Evolutionary conservation across 2,888 invertebrate genomes (phyloP).

Genomic region (Pemphredon lugubris): DNA sequence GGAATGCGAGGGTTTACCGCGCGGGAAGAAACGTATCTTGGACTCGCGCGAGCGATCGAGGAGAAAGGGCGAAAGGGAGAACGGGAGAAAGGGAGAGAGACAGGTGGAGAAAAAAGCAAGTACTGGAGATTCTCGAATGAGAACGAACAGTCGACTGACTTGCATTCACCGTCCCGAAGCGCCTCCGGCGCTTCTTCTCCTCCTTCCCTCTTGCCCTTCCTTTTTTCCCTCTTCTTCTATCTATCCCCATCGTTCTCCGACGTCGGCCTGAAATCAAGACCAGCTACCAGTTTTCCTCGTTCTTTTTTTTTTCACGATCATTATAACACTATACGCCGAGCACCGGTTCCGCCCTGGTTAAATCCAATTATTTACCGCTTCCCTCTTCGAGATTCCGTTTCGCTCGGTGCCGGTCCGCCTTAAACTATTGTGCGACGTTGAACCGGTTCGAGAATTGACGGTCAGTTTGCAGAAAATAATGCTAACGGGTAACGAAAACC

Average conservation of each 20-base stretch:
- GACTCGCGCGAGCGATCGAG: neutral
- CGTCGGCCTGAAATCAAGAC: conserved; percentile 64
- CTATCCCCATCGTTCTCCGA: conserved; percentile 29
- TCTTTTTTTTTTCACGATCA: conserved; percentile 53
- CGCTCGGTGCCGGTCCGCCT: neutral
- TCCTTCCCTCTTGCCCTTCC: conserved; percentile 4
- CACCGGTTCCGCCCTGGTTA: conserved; percentile 59
- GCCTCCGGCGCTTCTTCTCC: conserved; percentile 37
- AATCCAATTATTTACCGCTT: conserved; percentile 66
- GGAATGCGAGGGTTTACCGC: conserved; percentile 19
- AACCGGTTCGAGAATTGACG: conserved; percentile 14
- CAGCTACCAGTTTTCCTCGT: conserved; percentile 46
- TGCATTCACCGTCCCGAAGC: conserved; percentile 52
- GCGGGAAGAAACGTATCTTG: conserved; percentile 10
- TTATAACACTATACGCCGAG: conserved; percentile 65
- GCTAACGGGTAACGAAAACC: too few species aligned
- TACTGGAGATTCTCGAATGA: conserved; percentile 48
- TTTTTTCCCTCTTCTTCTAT: neutral
- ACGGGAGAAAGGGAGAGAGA: conserved; percentile 10
- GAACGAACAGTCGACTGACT: conserved; percentile 53
- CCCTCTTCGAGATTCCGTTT: neutral
- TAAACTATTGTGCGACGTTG: neutral
- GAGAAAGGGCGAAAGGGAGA: conserved; percentile 4
- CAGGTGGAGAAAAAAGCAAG: conserved; percentile 36
- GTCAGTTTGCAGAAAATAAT: neutral